Evolutionary conservation across 2,797 vertebrate species (phyloP).

Genomic region (Clamator glandarius): DNA sequence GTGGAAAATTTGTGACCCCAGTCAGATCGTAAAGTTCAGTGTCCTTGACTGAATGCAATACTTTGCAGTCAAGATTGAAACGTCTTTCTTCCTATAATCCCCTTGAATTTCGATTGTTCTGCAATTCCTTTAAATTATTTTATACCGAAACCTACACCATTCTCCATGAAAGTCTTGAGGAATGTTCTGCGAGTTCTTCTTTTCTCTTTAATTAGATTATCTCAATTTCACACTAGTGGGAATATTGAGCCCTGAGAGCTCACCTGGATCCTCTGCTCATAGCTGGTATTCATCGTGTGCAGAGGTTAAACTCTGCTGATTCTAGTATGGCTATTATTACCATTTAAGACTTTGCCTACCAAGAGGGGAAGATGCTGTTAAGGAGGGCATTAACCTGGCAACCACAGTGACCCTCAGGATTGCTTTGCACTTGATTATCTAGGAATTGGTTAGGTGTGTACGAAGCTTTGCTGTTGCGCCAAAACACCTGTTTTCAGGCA

Average conservation of each 20-base stretch:
- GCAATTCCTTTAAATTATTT: not conserved
- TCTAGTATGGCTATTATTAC: not conserved
- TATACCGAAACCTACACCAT: accelerated
- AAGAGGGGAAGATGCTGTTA: not conserved
- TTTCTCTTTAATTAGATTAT: not conserved
- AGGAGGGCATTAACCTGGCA: not conserved
- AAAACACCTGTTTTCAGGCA: not conserved
- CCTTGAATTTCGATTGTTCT: not conserved
- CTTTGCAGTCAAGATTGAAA: not conserved
- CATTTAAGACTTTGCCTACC: not conserved
- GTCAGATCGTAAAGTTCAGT: constrained; percentile 43
- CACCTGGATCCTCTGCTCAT: not conserved
- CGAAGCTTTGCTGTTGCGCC: not conserved
- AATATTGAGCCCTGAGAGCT: not conserved
- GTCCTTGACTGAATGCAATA: not conserved
- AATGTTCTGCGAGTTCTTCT: not conserved
- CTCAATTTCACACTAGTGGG: not conserved
- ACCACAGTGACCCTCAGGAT: not conserved
- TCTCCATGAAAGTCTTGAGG: not conserved
- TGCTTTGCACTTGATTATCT: accelerated
- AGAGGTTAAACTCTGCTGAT: not conserved
- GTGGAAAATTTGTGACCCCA: not conserved
- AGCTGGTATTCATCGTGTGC: not conserved
- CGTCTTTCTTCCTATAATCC: not conserved
- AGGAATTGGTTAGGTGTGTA: not conserved